Conservation (phyloP, 2,113 vertebrate genomes). For the Progne subis region DNA sequence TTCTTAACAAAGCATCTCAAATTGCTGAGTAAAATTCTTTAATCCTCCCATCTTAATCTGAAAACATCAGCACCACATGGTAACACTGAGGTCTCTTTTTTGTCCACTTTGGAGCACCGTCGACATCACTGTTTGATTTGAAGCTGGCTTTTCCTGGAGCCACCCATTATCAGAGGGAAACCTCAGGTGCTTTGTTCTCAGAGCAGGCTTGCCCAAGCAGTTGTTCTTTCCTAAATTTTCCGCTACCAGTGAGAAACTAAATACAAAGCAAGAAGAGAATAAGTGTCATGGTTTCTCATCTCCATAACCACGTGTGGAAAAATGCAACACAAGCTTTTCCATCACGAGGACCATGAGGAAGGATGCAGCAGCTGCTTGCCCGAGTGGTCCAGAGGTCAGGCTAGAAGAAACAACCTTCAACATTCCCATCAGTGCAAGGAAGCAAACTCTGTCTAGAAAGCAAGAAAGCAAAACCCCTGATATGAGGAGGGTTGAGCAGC, state of each 20-base stretch:
- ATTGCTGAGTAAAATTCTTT: constrained; percentile 84
- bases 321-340: neutral
- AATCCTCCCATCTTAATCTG: constrained; percentile 85
- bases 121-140: neutral
- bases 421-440: neutral
- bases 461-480: neutral
- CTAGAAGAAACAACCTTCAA: neutral
- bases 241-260: neutral
- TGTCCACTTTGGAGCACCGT: neutral
- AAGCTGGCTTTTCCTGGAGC: neutral
- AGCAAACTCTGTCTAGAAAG: neutral
- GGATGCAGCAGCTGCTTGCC: neutral
- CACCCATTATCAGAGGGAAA: constrained; percentile 26
- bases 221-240: constrained; percentile 21
- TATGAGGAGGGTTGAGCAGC: neutral
- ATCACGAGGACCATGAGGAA: neutral
- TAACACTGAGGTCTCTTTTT: constrained; percentile 63
- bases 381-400: neutral
- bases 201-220: neutral
- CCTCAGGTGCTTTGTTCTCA: constrained; percentile 20
- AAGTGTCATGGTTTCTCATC: neutral
- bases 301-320: neutral
- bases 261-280: neutral
- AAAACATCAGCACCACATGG: constrained; percentile 63
- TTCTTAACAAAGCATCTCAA: constrained; percentile 85